These are phyloP conservation scores for Artemia sp. DNA, from an alignment of 2,888 invertebrate genomes.

Conservation along the genomic window DNA sequence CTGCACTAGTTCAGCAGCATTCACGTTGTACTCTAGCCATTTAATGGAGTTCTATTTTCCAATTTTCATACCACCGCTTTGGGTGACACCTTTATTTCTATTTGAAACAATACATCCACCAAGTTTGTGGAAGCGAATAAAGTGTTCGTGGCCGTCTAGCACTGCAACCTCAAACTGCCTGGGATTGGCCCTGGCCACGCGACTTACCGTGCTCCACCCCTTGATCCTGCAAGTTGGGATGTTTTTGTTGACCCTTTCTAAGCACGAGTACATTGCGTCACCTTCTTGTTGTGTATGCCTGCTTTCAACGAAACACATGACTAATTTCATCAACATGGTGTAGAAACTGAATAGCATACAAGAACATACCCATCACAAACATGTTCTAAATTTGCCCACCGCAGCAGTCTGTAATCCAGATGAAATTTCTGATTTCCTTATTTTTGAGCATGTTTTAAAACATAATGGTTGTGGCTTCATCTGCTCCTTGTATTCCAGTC, in stretches of 20 bases:
- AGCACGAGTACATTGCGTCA: no score
- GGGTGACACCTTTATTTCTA: not conserved
- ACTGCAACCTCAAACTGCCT: no score
- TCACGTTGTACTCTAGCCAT: slow-evolving; percentile 5
- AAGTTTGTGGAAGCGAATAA: no score
- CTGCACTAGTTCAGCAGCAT: not conserved
- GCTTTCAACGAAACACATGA: not conserved
- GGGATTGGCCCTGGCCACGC: no score
- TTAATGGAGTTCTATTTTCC: not conserved
- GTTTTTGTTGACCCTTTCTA: no score
- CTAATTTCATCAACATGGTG: not conserved
- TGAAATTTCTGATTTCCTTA: slow-evolving; percentile 11
- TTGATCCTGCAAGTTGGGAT: no score
- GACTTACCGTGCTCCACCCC: no score
- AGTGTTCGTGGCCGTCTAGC: no score
- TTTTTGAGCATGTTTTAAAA: slow-evolving; percentile 1
- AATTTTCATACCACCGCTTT: not conserved
- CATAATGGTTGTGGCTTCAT: slow-evolving; percentile 9
- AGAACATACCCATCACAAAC: not conserved
- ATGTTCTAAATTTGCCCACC: no score
- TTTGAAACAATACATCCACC: no score
- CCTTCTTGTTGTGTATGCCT: no score
- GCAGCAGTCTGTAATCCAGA: not conserved
- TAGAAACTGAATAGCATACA: not conserved
- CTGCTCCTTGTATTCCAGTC: slow-evolving; percentile 6